These are phyloP conservation scores for Anthopleura xanthogrammica DNA, from an alignment of 92 coral and sea anemone genomes.

Conservation along the genomic window DNA sequence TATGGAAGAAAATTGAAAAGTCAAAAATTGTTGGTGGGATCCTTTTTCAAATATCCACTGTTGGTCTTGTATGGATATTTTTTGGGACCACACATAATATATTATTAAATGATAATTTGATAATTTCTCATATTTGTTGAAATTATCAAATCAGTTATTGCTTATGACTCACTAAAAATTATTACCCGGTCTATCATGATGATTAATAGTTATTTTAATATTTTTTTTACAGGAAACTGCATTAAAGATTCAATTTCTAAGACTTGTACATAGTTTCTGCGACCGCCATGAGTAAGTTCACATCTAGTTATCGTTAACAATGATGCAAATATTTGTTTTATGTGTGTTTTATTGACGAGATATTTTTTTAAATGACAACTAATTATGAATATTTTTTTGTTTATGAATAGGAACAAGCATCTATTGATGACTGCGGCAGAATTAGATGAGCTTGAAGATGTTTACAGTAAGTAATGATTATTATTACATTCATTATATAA, in stretches of 20 bases:
- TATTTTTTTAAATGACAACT: neutral
- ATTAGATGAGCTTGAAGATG: constrained; percentile 76
- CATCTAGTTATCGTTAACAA: neutral
- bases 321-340: too few species aligned
- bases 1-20: too few species aligned
- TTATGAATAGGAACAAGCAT: constrained; percentile 73
- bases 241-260: constrained; percentile 88
- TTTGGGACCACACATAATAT: too few species aligned
- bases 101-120: neutral
- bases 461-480: constrained; percentile 64
- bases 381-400: neutral
- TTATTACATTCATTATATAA: too few species aligned
- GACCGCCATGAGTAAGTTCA: constrained; percentile 95
- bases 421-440: constrained; percentile 81
- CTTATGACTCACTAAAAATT: too few species aligned
- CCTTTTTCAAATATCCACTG: too few species aligned
- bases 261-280: constrained; percentile 95
- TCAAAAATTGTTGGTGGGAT: too few species aligned
- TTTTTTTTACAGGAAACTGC: constrained; percentile 73
- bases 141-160: too few species aligned
- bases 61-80: too few species aligned
- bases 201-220: neutral
- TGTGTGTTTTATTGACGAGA: too few species aligned
- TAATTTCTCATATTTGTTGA: neutral
- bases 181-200: too few species aligned